Base-by-base conservation (phyloP, 2,797 vertebrate species). In the Microctenopoma steveboyesi region DNA sequence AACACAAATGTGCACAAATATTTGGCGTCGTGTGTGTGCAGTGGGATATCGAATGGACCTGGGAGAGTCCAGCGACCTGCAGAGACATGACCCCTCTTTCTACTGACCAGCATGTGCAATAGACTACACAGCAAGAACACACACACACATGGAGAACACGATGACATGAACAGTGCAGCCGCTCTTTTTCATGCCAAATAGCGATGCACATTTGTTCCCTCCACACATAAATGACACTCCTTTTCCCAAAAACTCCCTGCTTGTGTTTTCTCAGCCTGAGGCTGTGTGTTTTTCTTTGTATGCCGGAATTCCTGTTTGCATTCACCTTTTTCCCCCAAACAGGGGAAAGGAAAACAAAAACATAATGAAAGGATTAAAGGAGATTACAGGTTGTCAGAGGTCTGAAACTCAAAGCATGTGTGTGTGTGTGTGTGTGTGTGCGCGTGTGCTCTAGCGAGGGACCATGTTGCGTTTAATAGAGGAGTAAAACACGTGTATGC, bases 261-360 rank as follows among this genome's bases (percentile, higher is more conserved):
- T 74, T 85, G 84, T 92, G 88, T 90, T 90, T 90, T 87, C 80
- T 87, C 87, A 90, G 89, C 88, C 88, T 57, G 54, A 74, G 86
- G 90, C 83, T 74, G 79, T 90, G 86, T 88, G 89, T 93, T 92
- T 92, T 92, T 86, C 90, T 89, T 89, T 87, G 90, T 88, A 78
- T 68, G 86, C 80, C 81, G 84, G 89, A 92, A 94, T 93, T 94
- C 91, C 93, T 92, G 89, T 91, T 94, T 93, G 87, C 80, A 83
- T 89, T 91, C 88, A 92, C 88, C 91, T 91, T 90, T 88, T 84
- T 61, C 72, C 86, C 86, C 83, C 76, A 89, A 88, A 92, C 83
- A 89, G 84, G 72, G 74, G 56, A 72, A 86, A 88, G 71, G 78
- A 91, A 89, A 91, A 91, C 88, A 89, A 87, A 92, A 94, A 89